Base-by-base conservation (phyloP, 2,888 invertebrate species). In the Caenorhabditis panamensis region DNA sequence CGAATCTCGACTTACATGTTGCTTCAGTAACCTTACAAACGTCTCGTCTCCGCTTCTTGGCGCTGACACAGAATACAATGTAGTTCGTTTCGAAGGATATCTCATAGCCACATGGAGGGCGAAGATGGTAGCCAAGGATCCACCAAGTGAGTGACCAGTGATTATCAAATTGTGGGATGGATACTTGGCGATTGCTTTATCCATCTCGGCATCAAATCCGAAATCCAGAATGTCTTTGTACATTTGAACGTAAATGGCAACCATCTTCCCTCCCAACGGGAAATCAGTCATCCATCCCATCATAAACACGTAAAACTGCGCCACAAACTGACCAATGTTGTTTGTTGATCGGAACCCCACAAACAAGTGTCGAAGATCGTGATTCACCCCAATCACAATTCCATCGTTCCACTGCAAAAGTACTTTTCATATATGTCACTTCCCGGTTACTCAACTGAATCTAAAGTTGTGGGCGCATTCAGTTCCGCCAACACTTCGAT, bases 131-230 rank as follows among this genome's bases (percentile, higher is more conserved):
- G 82, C 58, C 81, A 84, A 63, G 3, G 81, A 54, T n/a, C 82
- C 84, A 11, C 84, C 84, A 18, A 84, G 54, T 0, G 84, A 84
- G 53, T 84, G 84, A 4, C 84, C 84, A 44, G 71, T 66, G 4
- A 78, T 69, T 26, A 82, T 2, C 0, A 82, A 16, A 53, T 71
- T 20, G 66, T 82, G 79, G 0, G 56, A 47, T 2, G 84, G 79
- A 49, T 71, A 71, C 20, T 13, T 53, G 5, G 53, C 13, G 5
- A 82, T 20, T 3, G 66, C 64, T 11, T 66, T 24, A 5, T 67
- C 44, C 22, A 82, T 24, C 18, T 37, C 24, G 13, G 13, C 16
- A 36, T 79, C 81, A 16, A 84, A 73, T 16, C 79, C 84, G 5
- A 49, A 41, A 3, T 79, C 49, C 1, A 79, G 54, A 37, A 84